Percentiles rank a stretch among this genome's conserved stretches.
These are phyloP conservation scores for Varecia variegata DNA, from an alignment of 2,797 vertebrate species.

Conservation along the genomic window DNA sequence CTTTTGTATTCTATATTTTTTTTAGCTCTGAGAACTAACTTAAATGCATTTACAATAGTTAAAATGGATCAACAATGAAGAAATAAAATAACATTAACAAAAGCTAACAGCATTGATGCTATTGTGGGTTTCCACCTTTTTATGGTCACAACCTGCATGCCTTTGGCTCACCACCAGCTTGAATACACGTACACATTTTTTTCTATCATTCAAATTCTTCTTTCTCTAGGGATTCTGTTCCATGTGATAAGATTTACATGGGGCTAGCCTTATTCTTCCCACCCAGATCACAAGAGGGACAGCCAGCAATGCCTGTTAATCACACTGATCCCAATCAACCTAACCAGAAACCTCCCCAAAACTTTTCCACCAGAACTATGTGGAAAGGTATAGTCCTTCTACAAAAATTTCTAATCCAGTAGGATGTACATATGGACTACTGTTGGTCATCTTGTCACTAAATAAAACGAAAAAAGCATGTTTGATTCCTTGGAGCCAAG, in stretches of 20 bases:
- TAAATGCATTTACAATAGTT: not conserved
- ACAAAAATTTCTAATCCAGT: not conserved
- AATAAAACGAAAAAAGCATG: not conserved
- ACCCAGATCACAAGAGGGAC: not conserved
- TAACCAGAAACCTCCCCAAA: not conserved
- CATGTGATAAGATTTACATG: not conserved
- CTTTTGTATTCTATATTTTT: not conserved
- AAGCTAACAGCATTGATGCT: not conserved
- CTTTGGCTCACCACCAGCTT: not conserved
- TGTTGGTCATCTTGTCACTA: not conserved
- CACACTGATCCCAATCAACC: not conserved
- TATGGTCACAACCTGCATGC: not conserved
- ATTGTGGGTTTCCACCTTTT: not conserved
- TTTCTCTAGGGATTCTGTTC: not conserved
- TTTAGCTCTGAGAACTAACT: not conserved
- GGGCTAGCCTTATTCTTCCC: not conserved
- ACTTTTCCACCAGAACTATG: not conserved
- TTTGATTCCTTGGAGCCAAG: not conserved
- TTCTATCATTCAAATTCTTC: not conserved
- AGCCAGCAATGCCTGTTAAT: not conserved
- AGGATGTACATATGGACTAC: not conserved
- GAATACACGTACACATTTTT: not conserved
- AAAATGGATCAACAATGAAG: not conserved
- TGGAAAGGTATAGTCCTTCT: not conserved
- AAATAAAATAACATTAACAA: conserved; percentile 15